Conservation (phyloP, 2,888 invertebrate genomes). For the Masnerella sp. region DNA sequence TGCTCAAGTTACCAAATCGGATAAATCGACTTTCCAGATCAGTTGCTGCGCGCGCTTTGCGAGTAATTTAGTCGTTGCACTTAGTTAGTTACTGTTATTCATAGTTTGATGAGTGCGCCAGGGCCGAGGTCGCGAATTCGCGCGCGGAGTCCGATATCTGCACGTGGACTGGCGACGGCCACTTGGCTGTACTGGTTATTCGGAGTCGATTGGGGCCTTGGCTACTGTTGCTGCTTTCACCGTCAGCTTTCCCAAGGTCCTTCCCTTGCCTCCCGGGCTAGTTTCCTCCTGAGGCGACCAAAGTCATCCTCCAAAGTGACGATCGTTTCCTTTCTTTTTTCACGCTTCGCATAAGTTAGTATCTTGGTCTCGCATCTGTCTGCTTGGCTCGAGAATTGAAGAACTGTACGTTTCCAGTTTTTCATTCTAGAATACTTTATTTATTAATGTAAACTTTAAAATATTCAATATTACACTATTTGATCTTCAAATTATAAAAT, state of each 20-base stretch:
- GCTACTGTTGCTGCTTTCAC: slow-evolving; percentile 74
- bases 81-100: not conserved
- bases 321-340: slow-evolving; percentile 59
- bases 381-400: no score
- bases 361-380: slow-evolving; percentile 40
- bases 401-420: no score
- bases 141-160: slow-evolving; percentile 51
- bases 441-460: no score
- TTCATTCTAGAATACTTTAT: no score
- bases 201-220: slow-evolving; percentile 64
- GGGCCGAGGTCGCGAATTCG: slow-evolving; percentile 24
- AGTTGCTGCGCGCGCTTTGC: no score
- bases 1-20: slow-evolving; percentile 38
- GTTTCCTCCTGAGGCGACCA: slow-evolving; percentile 58
- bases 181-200: slow-evolving; percentile 62
- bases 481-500: no score
- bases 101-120: slow-evolving; percentile 8
- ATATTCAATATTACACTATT: no score
- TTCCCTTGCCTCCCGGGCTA: slow-evolving; percentile 60
- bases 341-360: slow-evolving; percentile 36
- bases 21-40: slow-evolving; percentile 27
- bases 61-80: slow-evolving; percentile 7
- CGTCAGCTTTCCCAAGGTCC: slow-evolving; percentile 74
- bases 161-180: slow-evolving; percentile 66
- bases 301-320: slow-evolving; percentile 56